These are phyloP conservation scores for Diadema setosum DNA, from an alignment of 35 echinoderm and acorn worm genomes.

Conservation along the genomic window DNA sequence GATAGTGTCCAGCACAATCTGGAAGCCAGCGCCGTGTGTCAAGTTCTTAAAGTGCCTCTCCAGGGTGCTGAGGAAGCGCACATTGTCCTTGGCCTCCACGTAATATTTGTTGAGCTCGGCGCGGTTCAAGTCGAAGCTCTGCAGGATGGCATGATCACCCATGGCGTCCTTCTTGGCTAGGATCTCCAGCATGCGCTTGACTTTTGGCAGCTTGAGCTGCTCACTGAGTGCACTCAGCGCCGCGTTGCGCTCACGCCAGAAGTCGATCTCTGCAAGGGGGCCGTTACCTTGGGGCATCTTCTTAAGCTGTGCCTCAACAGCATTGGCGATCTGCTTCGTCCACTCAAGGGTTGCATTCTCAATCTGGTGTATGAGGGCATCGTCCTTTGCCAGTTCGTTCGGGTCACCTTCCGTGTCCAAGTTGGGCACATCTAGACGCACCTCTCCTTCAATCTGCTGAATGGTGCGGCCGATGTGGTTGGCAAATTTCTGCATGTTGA, in stretches of 20 bases:
- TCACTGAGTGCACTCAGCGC: constrained; percentile 87
- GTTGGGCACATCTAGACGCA: constrained; percentile 78
- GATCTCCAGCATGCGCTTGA: constrained; percentile 90
- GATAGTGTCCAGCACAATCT: constrained; percentile 94
- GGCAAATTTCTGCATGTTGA: constrained; percentile 99
- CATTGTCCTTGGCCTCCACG: constrained; percentile 98
- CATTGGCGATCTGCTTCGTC: constrained; percentile 90
- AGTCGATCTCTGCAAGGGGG: constrained; percentile 94
- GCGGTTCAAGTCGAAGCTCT: constrained; percentile 92
- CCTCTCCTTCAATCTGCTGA: constrained; percentile 98
- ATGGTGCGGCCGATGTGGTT: constrained; percentile 87
- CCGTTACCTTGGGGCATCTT: constrained; percentile 95
- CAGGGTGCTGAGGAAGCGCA: constrained; percentile 91
- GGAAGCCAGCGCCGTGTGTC: constrained; percentile 94
- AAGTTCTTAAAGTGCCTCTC: constrained; percentile 99
- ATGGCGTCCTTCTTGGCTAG: constrained; percentile 82
- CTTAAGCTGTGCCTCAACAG: constrained; percentile 84
- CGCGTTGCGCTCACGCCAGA: constrained; percentile 96
- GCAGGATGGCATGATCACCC: constrained; percentile 92
- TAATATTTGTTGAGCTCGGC: constrained; percentile 96
- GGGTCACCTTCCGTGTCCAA: constrained; percentile 66
- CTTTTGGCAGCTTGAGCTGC: constrained; percentile 83
- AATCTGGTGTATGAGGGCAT: constrained; percentile 70
- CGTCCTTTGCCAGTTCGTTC: constrained; percentile 81
- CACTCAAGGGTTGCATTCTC: constrained; percentile 85